Conservation (phyloP, 2,797 vertebrate species). For the Coccyzus lansbergi region DNA sequence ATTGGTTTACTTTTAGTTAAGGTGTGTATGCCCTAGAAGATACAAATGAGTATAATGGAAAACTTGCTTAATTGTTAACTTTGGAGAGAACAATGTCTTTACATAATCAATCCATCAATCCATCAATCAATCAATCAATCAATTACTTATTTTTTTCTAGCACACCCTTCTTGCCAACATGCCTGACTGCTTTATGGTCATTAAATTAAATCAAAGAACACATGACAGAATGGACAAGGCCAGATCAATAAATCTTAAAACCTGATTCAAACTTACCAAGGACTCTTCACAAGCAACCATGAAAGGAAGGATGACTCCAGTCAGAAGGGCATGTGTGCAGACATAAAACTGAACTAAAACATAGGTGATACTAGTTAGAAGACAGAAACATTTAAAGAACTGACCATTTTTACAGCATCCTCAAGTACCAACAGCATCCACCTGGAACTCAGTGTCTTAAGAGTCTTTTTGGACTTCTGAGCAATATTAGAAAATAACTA, state of each 20-base stretch:
- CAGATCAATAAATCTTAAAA: conserved; percentile 65
- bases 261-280: conserved; percentile 60
- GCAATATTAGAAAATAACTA: not conserved
- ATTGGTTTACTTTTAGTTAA: not conserved
- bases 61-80: conserved; percentile 16
- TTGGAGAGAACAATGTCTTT: not conserved
- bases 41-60: not conserved
- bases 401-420: not conserved
- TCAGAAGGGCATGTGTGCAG: not conserved
- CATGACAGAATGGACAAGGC: conserved; percentile 49
- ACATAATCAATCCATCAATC: conserved; percentile 34
- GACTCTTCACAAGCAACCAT: conserved; percentile 52
- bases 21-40: not conserved
- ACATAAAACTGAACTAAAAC: not conserved
- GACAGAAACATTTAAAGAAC: not conserved
- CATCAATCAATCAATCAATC: conserved; percentile 10
- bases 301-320: conserved; percentile 32
- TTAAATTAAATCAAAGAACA: conserved; percentile 67
- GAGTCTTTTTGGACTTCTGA: not conserved
- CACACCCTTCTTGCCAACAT: conserved; percentile 46
- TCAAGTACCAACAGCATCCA: not conserved
- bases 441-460: not conserved
- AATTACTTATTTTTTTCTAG: not conserved
- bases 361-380: not conserved
- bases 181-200: conserved; percentile 54